Percentiles rank a stretch among this genome's conserved stretches.
phyloP scores from a whole-genome alignment of 2,888 invertebrate species.

The Dusona sp. region DNA sequence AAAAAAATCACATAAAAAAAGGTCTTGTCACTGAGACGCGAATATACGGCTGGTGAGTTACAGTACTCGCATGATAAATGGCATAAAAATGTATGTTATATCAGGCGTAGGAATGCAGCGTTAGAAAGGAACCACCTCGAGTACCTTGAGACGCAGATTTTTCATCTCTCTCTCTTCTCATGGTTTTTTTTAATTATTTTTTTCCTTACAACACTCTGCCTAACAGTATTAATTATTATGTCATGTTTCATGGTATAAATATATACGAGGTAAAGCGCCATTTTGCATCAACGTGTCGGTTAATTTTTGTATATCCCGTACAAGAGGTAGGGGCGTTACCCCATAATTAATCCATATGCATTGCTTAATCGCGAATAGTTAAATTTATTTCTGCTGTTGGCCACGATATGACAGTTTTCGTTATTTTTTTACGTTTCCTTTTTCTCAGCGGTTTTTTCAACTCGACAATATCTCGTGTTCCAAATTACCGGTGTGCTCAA shows the following conservation, averaged over 20 bases:
- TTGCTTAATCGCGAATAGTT: constrained; percentile 35
- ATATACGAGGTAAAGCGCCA: not conserved
- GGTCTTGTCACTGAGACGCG: constrained; percentile 28
- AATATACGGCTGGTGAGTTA: not conserved
- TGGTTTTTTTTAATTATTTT: not conserved
- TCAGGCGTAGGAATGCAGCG: constrained; percentile 57
- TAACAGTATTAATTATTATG: constrained; percentile 49
- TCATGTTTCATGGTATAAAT: constrained; percentile 31
- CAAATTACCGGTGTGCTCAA: not conserved
- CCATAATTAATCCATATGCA: constrained; percentile 18
- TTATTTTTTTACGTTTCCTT: not conserved
- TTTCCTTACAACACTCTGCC: not conserved
- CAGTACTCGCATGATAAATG: constrained; percentile 42
- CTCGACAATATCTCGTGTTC: not conserved
- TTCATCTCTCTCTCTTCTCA: constrained; percentile 24
- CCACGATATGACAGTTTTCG: not conserved
- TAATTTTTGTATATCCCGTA: not conserved
- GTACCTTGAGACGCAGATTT: constrained; percentile 60
- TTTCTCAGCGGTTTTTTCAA: not conserved
- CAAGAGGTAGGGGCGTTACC: not conserved
- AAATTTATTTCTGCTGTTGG: not conserved
- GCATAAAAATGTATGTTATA: constrained; percentile 30
- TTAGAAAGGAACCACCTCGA: constrained; percentile 63
- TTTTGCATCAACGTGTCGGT: constrained; percentile 5
- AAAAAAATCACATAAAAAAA: constrained; percentile 20